Conservation (phyloP, 2,797 vertebrate species). For the Sebastes matsubarae region DNA sequence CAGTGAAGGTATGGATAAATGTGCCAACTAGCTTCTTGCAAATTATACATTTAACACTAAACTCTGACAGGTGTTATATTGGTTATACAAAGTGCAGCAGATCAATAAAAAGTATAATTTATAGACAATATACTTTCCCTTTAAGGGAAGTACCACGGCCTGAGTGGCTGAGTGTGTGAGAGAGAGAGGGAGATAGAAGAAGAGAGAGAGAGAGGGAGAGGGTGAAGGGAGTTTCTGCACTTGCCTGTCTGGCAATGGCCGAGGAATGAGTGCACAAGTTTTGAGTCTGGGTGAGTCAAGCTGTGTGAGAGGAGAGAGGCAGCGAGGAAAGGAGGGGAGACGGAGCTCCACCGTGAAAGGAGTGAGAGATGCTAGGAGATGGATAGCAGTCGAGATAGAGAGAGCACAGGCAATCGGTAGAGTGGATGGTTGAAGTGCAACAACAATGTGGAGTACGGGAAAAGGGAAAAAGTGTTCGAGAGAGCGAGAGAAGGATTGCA, state of each 20-base stretch:
- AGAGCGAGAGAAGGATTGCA: slow-evolving; percentile 13
- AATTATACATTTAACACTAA: slow-evolving; percentile 15
- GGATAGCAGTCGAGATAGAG: slow-evolving; percentile 44
- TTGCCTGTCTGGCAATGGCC: slow-evolving; percentile 63
- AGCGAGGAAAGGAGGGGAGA: slow-evolving; percentile 29
- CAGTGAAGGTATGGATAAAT: slow-evolving; percentile 1
- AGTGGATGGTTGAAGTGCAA: slow-evolving; percentile 27
- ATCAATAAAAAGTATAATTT: slow-evolving; percentile 17
- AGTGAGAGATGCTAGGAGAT: slow-evolving; percentile 53
- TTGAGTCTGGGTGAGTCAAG: slow-evolving; percentile 57
- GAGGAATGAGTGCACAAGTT: slow-evolving; percentile 66
- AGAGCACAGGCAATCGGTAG: slow-evolving; percentile 6
- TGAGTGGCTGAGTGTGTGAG: slow-evolving; percentile 22
- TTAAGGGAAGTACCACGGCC: slow-evolving; percentile 35
- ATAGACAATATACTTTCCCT: slow-evolving; percentile 28
- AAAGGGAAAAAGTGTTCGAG: slow-evolving; percentile 30
- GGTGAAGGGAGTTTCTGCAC: slow-evolving; percentile 62
- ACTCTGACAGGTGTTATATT: slow-evolving; percentile 19
- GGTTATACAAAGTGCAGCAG: not conserved
- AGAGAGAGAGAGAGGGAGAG: not conserved
- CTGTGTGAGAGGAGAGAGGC: slow-evolving; percentile 27
- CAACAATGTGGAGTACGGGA: slow-evolving; percentile 41
- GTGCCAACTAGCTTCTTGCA: slow-evolving; percentile 16
- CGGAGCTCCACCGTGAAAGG: slow-evolving; percentile 50
- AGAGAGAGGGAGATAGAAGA: not conserved